A percentile compares a stretch with the other conserved stretches of the same genome.
Conservation (phyloP, 2,797 vertebrate genomes). For the Poeciliopsis paucimaculata region DNA sequence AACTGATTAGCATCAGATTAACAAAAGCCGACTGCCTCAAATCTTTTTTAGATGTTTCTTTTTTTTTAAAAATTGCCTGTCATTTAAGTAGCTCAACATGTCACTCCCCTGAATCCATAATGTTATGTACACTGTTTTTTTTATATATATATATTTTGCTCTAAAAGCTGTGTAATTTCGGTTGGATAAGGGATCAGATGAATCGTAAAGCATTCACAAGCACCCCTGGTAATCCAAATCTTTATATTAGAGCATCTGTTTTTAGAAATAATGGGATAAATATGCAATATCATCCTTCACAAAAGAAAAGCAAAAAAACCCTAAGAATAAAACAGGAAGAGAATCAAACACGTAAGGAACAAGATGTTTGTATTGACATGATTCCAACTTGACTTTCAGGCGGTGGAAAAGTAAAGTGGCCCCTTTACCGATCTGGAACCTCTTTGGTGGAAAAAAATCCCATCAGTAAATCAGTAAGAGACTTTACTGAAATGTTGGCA, state of each 20-base stretch:
- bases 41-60: neutral
- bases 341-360: neutral
- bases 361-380: neutral
- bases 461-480: constrained; percentile 13
- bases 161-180: neutral
- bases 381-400: neutral
- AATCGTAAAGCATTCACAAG: neutral
- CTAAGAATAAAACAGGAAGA: neutral
- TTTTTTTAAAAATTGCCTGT: neutral
- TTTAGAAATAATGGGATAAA: neutral
- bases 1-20: neutral
- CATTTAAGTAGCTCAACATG: neutral
- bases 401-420: neutral
- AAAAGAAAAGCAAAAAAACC: neutral
- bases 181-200: neutral
- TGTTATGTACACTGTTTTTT: neutral
- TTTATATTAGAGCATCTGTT: neutral
- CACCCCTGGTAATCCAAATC: neutral
- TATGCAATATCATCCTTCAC: neutral
- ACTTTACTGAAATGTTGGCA: constrained; percentile 10
- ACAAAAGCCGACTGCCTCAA: neutral
- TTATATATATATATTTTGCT: neutral
- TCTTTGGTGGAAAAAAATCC: neutral
- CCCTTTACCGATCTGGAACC: neutral
- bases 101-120: neutral